Percentiles rank a stretch among this genome's conserved stretches.
Conservation (phyloP, 92 coral and sea anemone genomes). For the Anthopleura xanthogrammica region DNA sequence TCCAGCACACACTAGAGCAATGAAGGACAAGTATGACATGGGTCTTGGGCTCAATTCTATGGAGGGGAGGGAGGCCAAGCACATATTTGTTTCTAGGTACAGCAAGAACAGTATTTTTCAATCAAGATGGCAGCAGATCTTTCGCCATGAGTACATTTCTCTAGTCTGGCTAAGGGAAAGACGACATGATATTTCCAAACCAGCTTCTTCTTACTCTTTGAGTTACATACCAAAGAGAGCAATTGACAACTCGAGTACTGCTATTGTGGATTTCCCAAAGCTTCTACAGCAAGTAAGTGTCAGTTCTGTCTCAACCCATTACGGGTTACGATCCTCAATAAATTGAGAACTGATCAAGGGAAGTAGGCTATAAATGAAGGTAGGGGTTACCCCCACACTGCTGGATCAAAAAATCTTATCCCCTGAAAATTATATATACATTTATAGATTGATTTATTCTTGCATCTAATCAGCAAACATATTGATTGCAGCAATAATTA, state of each 20-base stretch:
- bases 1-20: constrained; percentile 39
- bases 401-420: not conserved
- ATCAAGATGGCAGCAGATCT: constrained; percentile 44
- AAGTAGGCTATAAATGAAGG: too few species aligned
- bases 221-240: constrained; percentile 50
- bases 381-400: too few species aligned
- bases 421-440: too few species aligned
- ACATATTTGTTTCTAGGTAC: constrained; percentile 33
- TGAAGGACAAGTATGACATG: constrained; percentile 49
- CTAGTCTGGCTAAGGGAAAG: constrained; percentile 52
- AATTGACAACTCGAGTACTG: constrained; percentile 30
- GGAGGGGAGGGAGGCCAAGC: constrained; percentile 66
- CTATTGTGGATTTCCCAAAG: constrained; percentile 54
- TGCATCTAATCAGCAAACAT: too few species aligned
- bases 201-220: constrained; percentile 3
- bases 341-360: constrained; percentile 13
- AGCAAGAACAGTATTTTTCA: constrained; percentile 28
- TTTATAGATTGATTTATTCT: too few species aligned
- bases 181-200: constrained; percentile 35
- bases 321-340: constrained; percentile 31
- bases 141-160: constrained; percentile 46
- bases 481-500: too few species aligned
- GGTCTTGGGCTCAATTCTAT: constrained; percentile 50
- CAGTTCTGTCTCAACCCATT: constrained; percentile 35
- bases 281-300: constrained; percentile 29